Evolutionary conservation across 2,888 invertebrate genomes (phyloP).

Genomic region (Trisateles emortualis): DNA sequence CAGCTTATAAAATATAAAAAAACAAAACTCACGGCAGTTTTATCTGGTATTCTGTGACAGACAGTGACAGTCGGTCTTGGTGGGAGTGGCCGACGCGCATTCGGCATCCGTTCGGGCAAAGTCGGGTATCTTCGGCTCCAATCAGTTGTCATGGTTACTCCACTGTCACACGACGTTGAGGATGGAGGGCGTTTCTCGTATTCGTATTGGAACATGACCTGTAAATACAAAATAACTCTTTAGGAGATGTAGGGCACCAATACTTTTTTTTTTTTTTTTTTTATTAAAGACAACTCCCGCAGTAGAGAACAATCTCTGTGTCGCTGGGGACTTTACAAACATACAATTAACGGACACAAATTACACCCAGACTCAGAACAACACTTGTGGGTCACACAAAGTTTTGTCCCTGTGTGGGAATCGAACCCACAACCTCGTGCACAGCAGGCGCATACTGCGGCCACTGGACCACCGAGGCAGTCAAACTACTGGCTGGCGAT

Average conservation of each 20-base stretch:
- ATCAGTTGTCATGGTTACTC: constrained; percentile 59
- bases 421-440: too few species aligned
- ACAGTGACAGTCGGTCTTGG: constrained; percentile 64
- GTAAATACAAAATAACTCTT: constrained; percentile 1
- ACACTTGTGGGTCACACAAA: too few species aligned
- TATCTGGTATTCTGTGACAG: constrained; percentile 63
- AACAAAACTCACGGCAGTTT: constrained; percentile 64
- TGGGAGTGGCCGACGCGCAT: constrained; percentile 66
- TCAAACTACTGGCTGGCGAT: too few species aligned
- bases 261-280: too few species aligned
- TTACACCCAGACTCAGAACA: too few species aligned
- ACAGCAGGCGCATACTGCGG: too few species aligned
- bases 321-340: too few species aligned
- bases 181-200: constrained; percentile 72
- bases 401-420: too few species aligned
- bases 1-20: neutral
- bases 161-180: constrained; percentile 57
- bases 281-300: too few species aligned
- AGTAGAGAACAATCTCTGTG: too few species aligned
- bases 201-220: constrained; percentile 77
- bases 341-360: too few species aligned
- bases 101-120: constrained; percentile 43
- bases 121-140: constrained; percentile 57
- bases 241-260: neutral
- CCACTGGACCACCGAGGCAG: too few species aligned